These are phyloP conservation scores for Lepas anatifera DNA, from an alignment of 2,888 invertebrate genomes.

Conservation along the genomic window DNA sequence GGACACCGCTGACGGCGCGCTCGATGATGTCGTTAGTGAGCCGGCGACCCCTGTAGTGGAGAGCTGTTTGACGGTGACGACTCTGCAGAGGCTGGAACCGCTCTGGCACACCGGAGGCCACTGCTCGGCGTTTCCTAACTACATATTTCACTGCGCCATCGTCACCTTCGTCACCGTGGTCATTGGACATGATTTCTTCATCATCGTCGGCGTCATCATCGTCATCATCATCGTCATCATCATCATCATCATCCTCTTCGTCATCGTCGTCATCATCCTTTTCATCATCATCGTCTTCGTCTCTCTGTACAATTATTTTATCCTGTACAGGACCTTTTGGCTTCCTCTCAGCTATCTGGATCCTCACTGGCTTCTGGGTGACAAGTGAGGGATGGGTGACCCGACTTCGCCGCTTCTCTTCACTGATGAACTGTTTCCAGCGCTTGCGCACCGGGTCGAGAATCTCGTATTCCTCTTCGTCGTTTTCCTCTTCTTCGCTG, in stretches of 20 bases:
- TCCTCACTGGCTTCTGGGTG: neutral
- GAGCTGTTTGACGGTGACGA: too few relatives aligned
- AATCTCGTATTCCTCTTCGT: conserved; percentile 37
- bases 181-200: too few relatives aligned
- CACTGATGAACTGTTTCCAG: neutral
- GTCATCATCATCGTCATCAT: conserved; percentile 35
- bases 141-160: too few relatives aligned
- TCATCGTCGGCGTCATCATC: too few relatives aligned
- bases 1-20: neutral
- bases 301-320: too few relatives aligned
- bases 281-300: neutral
- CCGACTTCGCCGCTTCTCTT: too few relatives aligned
- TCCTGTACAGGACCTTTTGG: too few relatives aligned
- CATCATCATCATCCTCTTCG: conserved; percentile 46
- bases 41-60: neutral
- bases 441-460: conserved; percentile 32
- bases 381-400: too few relatives aligned
- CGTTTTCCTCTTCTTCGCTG: conserved; percentile 38
- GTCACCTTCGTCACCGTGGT: too few relatives aligned
- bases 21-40: neutral
- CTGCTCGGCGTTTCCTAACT: too few relatives aligned
- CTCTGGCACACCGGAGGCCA: too few relatives aligned
- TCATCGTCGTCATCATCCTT: conserved; percentile 15
- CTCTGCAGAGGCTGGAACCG: conserved; percentile 40
- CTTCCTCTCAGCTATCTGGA: too few relatives aligned